A percentile compares a stretch with the other conserved stretches of the same genome.
Conservation (phyloP, 2,113 vertebrate genomes). For the Neogale vison region DNA sequence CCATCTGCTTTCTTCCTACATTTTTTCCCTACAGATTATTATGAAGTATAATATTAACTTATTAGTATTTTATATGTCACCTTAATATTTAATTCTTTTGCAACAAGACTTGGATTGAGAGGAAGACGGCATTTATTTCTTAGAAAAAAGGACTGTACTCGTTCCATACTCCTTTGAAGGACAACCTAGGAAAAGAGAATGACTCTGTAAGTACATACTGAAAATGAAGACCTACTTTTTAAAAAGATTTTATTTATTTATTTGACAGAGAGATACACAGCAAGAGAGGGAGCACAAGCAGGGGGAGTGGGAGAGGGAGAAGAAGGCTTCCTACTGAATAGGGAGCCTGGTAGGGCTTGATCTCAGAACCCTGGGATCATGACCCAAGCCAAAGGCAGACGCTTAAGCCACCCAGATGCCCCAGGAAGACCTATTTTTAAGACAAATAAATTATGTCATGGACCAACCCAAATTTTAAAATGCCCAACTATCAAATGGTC, state of each 20-base stretch:
- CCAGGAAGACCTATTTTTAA: conserved; percentile 32
- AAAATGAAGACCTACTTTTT: conserved; percentile 45
- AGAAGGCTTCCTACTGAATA: no score
- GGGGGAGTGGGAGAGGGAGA: no score
- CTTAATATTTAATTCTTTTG: conserved; percentile 96
- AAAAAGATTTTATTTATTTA: no score
- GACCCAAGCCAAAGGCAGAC: no score
- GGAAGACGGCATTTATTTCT: conserved; percentile 93
- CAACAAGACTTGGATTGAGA: conserved; percentile 95
- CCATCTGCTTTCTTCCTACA: conserved; percentile 13
- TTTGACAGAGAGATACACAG: no score
- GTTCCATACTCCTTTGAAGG: conserved; percentile 94
- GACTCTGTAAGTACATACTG: conserved; percentile 18
- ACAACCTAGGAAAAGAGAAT: conserved; percentile 86
- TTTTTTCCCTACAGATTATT: conserved; percentile 32
- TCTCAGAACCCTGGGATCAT: no score
- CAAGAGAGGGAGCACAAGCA: no score
- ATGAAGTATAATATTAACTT: conserved; percentile 54
- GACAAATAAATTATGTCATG: background rate
- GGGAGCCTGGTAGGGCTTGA: no score
- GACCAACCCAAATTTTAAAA: conserved; percentile 43
- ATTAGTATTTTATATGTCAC: conserved; percentile 80
- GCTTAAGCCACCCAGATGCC: no score
- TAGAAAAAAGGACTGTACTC: conserved; percentile 94
- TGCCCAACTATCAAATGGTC: background rate